These are phyloP conservation scores for Dasypus novemcinctus DNA, from an alignment of 2,113 vertebrate species.

Conservation along the genomic window DNA sequence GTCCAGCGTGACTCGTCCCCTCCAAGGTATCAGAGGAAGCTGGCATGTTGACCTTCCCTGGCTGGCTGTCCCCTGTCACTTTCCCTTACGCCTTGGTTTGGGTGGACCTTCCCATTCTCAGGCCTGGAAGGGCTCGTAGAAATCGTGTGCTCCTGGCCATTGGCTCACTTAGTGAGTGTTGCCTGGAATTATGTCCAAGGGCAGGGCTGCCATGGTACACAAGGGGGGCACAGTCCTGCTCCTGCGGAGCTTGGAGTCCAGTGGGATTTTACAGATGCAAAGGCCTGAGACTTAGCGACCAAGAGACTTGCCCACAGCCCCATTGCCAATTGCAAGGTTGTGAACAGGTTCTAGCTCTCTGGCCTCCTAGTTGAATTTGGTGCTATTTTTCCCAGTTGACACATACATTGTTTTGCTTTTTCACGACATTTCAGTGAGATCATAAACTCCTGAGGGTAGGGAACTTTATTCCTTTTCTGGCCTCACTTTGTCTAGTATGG, in stretches of 20 bases:
- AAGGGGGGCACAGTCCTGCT: not conserved
- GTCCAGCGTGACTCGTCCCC: not conserved
- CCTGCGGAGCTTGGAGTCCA: not conserved
- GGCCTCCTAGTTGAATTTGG: not conserved
- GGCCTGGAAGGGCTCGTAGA: not conserved
- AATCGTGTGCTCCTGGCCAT: accelerated
- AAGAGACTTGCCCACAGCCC: not conserved
- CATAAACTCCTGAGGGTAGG: not conserved
- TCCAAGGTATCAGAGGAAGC: not conserved
- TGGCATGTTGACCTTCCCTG: accelerated
- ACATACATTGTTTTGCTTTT: accelerated
- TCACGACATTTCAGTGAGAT: not conserved
- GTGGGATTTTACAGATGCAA: not conserved
- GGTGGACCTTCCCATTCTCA: not conserved
- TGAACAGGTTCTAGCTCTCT: not conserved
- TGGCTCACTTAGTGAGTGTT: not conserved
- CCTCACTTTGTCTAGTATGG: not conserved
- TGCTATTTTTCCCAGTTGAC: accelerated
- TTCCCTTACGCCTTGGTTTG: not conserved
- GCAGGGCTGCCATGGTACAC: not conserved
- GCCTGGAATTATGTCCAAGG: not conserved
- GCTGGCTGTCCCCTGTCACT: not conserved
- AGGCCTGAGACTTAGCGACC: not conserved
- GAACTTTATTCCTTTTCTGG: not conserved
- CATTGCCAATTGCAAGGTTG: not conserved